Conservation (phyloP, 1,140 invertebrate species). For the Drosophila pachea region DNA sequence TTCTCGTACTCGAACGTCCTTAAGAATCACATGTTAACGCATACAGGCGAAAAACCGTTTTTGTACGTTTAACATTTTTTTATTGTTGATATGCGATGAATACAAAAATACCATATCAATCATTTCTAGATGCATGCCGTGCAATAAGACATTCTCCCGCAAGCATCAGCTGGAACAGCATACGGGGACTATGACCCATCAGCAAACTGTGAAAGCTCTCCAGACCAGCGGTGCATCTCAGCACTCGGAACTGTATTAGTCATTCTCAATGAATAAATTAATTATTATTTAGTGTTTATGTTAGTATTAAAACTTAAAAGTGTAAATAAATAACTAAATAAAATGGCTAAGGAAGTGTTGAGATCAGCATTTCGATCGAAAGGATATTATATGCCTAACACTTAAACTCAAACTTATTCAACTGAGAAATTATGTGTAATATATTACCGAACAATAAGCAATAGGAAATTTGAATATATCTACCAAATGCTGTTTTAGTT, state of each 20-base stretch:
- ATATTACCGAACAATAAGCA: too few relatives aligned
- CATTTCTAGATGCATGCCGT: constrained; percentile 62
- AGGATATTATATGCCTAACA: too few relatives aligned
- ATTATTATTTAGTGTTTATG: constrained; percentile 33
- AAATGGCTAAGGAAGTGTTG: not conserved
- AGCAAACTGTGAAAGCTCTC: constrained; percentile 62
- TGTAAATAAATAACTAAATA: constrained; percentile 64
- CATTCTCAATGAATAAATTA: constrained; percentile 5
- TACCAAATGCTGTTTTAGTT: too few relatives aligned
- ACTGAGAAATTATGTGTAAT: too few relatives aligned
- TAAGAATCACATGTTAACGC: constrained; percentile 81
- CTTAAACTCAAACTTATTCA: too few relatives aligned
- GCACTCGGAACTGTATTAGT: constrained; percentile 60
- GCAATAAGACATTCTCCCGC: constrained; percentile 76
- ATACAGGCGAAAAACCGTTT: constrained; percentile 77
- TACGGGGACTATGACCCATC: constrained; percentile 73
- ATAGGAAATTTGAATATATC: too few relatives aligned
- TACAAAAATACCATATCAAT: not conserved
- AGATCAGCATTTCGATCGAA: too few relatives aligned
- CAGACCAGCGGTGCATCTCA: constrained; percentile 39
- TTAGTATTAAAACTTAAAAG: constrained; percentile 12
- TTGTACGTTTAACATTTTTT: constrained; percentile 52
- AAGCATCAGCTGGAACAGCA: constrained; percentile 76
- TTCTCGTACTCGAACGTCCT: constrained; percentile 85
- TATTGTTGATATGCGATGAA: too few relatives aligned